Evolutionary conservation across 2,888 invertebrate species (phyloP).

Genomic region (Mesorhabditis spiculigera): DNA sequence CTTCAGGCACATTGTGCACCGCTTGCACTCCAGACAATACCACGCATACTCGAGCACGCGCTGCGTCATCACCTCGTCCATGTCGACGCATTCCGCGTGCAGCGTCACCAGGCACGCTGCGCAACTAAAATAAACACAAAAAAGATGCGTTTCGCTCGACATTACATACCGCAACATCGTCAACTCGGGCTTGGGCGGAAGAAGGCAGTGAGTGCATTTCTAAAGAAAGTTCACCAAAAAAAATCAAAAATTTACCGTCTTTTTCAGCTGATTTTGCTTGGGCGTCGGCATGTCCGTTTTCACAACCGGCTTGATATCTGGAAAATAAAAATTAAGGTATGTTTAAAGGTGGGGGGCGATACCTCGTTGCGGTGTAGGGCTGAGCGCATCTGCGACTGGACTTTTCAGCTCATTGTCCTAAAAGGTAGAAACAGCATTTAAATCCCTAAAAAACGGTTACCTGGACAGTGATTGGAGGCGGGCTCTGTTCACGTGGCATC

Average conservation of each 20-base stretch:
- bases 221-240: not conserved
- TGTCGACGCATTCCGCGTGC: constrained; percentile 82
- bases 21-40: constrained; percentile 90
- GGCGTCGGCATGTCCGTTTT: constrained; percentile 2
- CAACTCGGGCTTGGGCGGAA: not conserved
- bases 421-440: not conserved
- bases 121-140: constrained; percentile 21
- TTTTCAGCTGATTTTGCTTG: not conserved
- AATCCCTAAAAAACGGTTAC: not conserved
- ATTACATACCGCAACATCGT: not conserved
- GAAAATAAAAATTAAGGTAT: too few relatives aligned
- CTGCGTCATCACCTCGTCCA: constrained; percentile 77
- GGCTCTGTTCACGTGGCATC: constrained; percentile 40
- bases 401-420: too few relatives aligned
- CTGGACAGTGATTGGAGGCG: constrained; percentile 40
- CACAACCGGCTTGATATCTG: too few relatives aligned
- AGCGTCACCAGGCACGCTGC: constrained; percentile 33
- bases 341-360: too few relatives aligned
- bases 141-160: not conserved
- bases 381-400: too few relatives aligned
- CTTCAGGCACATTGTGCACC: constrained; percentile 78
- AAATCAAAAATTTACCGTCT: not conserved
- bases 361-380: too few relatives aligned
- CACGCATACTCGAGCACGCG: constrained; percentile 76
- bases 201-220: not conserved